Evolutionary conservation across 2,888 invertebrate genomes (phyloP).

Genomic region (Ceriagrion tenellum): DNA sequence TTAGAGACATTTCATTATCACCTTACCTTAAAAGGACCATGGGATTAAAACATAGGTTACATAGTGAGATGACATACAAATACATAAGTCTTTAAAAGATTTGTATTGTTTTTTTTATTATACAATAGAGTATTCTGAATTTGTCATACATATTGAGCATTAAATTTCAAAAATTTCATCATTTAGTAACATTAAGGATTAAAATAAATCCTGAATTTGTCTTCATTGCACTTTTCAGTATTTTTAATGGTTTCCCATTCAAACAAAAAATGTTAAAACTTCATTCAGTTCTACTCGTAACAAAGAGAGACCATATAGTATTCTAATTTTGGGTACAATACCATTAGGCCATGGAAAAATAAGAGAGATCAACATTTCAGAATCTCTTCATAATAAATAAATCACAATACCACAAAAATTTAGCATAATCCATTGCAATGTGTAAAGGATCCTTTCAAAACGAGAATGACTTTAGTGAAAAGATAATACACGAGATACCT

Average conservation of each 20-base stretch:
- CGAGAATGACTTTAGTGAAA: background rate
- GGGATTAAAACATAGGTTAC: no score
- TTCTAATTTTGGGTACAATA: background rate
- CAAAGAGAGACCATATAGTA: background rate
- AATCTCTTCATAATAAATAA: background rate
- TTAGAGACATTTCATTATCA: no score
- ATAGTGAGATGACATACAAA: background rate
- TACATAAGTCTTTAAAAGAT: background rate
- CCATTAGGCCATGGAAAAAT: background rate
- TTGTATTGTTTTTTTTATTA: background rate
- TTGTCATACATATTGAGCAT: constrained; percentile 26
- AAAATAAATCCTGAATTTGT: background rate
- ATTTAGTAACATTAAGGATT: background rate
- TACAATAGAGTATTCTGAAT: constrained; percentile 16
- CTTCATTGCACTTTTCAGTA: constrained; percentile 18
- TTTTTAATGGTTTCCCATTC: constrained; percentile 1
- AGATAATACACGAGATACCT: background rate
- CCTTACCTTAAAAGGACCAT: no score
- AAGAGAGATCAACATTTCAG: background rate
- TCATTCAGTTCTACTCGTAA: background rate
- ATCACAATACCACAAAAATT: background rate
- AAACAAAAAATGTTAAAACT: background rate
- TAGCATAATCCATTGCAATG: background rate
- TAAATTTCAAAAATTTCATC: background rate
- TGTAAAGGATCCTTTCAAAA: background rate